Base-by-base conservation (phyloP, 2,113 vertebrate genomes). In the Microcebus murinus region DNA sequence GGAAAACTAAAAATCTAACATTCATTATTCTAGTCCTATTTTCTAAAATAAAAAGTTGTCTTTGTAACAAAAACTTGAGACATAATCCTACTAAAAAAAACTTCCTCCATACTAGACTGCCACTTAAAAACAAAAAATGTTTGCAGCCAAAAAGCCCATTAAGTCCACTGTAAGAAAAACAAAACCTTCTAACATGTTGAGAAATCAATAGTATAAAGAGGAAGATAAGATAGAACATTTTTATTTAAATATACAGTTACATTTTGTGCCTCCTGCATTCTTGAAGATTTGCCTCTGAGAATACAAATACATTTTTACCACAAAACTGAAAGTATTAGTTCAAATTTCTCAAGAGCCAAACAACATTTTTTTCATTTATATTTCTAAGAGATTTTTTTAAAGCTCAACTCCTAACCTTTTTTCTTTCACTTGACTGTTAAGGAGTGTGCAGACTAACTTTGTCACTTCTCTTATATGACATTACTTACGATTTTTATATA, bases 1-100 rank as follows among this genome's bases (percentile, higher is more conserved):
- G 63, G 50, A 91, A 85, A 94, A 90, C n/a, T 81, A 52, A 67
- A 95, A 97, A 93, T 48, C 50, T 73, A 92, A 76, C 73, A 61
- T 65, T 84, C 70, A 87, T 48, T 87, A 88, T 59, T 70, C 39
- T 10, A 92, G 25, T 11, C 70, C 59, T 23, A 59, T 17, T 94
- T 96, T 95, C 88, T 91, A 81, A 96, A 91, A 94, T 12, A 81
- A 61, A 96, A 95, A 92, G 20, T 42, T 45, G 45, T 70, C 81
- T 92, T 91, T 82, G n/a, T 87, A 90, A 87, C 48, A 77, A 95
- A 96, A 96, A 90, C 82, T 74, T 31, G 74, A 96, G 61, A 84
- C 27, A 86, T 25, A 91, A 83, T 27, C 18, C 81, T 89, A 67
- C 68, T 80, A 12, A 65, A 79, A 90, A 90, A 94, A 95, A 95